Base-by-base conservation (phyloP, 2,113 vertebrate species). In the Triplophysa siluroides region DNA sequence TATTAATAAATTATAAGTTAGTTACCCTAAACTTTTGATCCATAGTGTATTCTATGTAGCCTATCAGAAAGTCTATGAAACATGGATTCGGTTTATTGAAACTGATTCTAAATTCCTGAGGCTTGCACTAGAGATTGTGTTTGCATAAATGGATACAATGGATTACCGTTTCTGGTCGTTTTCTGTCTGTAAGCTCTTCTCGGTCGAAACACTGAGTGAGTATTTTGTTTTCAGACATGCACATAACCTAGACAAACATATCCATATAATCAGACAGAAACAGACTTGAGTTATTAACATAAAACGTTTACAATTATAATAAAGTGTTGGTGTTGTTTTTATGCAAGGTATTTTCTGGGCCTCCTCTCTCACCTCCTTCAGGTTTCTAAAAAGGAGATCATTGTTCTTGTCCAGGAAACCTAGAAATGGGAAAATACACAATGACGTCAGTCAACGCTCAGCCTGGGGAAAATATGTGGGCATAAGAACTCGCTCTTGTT, bases 331-430 rank as follows among this genome's bases (percentile, higher is more conserved):
- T 67, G 52, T 41, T 38, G 77, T 60, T 68, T 69, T 78, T 24
- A 58, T 71, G 33, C 43, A 29, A 73, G 9, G 68, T 67, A 26
- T 76, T 45, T 56, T 69, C 33, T 50, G 68, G 65, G 61, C 61
- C 76, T 21, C 62, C 56, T 47, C 19, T 38, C 94, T 94, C 86
- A 98, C 98, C 94, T 99, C 96, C 87, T 99, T 99, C 81, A 99
- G 85, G 90, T 98, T 99, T 87, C 98, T 93, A 88, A 98, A 99
- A 23, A 99, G 96, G 64, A 99, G 95, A 86, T 99, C 98, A 0
- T 99, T 99, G 93, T 99, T 99, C 90, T 99, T 99, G 91, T 99
- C 98, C 91, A 99, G 88, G 89, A 99, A 99, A 81, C 98, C 98
- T 99, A 87, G 58, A 80, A 62, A 74, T 41, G 79, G 29, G 87